These are phyloP conservation scores for Telmatochromis brachygnathus DNA, from an alignment of 2,113 vertebrate genomes.

Conservation along the genomic window DNA sequence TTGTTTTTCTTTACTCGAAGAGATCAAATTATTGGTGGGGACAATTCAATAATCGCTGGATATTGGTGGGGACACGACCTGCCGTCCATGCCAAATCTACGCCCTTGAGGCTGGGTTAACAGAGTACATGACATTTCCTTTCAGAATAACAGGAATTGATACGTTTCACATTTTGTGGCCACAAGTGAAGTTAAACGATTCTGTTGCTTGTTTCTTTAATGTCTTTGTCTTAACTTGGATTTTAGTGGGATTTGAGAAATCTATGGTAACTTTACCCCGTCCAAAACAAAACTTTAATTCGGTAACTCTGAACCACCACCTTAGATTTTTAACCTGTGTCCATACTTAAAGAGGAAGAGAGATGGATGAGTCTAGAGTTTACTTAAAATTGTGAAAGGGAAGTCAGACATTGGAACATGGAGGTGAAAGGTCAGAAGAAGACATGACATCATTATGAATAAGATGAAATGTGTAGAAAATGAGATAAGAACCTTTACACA, in stretches of 20 bases:
- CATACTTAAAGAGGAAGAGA: not conserved
- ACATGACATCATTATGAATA: not conserved
- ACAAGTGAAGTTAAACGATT: not conserved
- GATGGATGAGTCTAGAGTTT: not conserved
- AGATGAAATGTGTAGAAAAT: not conserved
- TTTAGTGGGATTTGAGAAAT: not conserved
- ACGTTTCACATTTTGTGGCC: not conserved
- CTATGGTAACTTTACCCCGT: accelerated
- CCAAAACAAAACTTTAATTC: not conserved
- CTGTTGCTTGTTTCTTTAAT: not conserved
- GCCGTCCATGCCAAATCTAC: too few relatives aligned
- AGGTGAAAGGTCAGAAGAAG: not conserved
- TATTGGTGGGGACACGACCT: too few relatives aligned
- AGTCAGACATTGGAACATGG: not conserved
- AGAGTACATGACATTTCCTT: not conserved
- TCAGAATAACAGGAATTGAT: not conserved
- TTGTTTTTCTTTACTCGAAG: too few relatives aligned
- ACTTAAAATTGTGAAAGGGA: not conserved
- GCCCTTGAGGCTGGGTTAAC: not conserved
- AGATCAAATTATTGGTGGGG: too few relatives aligned
- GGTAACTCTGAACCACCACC: not conserved
- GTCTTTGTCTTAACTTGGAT: not conserved
- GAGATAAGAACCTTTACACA: not conserved
- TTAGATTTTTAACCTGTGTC: not conserved
- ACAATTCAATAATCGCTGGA: too few relatives aligned